These are phyloP conservation scores for human DNA, from an alignment of 2,113 vertebrate genomes.

Conservation along the genomic window DNA sequence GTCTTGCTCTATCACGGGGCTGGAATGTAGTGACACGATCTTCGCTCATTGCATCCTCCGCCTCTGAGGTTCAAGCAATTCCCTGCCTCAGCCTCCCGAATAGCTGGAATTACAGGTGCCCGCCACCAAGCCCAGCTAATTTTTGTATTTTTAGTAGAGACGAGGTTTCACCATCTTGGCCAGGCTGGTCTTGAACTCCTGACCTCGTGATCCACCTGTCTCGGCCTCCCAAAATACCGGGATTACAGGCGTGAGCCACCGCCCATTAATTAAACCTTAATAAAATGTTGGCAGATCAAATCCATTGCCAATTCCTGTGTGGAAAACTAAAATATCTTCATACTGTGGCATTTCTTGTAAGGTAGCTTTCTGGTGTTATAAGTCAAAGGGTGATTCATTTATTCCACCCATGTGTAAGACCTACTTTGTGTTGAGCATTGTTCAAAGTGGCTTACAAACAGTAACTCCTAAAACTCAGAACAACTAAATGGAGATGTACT, in stretches of 20 bases:
- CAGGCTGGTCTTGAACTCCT: too few species aligned
- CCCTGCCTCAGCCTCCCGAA: too few species aligned
- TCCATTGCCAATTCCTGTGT: not conserved
- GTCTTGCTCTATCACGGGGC: too few species aligned
- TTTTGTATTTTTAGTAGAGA: too few species aligned
- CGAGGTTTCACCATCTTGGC: too few species aligned
- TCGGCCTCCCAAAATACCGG: too few species aligned
- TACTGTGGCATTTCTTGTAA: not conserved
- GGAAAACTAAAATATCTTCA: not conserved
- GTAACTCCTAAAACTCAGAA: not conserved
- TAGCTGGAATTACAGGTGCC: too few species aligned
- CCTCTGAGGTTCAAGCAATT: too few species aligned
- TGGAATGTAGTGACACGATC: too few species aligned
- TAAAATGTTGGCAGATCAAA: not conserved
- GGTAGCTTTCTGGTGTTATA: not conserved
- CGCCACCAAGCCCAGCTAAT: fast-evolving
- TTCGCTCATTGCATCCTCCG: too few species aligned
- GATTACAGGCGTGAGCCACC: too few species aligned
- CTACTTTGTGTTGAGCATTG: not conserved
- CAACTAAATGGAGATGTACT: not conserved
- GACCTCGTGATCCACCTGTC: too few species aligned
- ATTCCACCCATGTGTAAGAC: not conserved
- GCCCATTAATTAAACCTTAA: not conserved
- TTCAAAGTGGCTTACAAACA: not conserved
- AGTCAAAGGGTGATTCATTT: not conserved